Evolutionary conservation across 2,888 invertebrate species (phyloP).

Genomic region (Laspeyria flexula): DNA sequence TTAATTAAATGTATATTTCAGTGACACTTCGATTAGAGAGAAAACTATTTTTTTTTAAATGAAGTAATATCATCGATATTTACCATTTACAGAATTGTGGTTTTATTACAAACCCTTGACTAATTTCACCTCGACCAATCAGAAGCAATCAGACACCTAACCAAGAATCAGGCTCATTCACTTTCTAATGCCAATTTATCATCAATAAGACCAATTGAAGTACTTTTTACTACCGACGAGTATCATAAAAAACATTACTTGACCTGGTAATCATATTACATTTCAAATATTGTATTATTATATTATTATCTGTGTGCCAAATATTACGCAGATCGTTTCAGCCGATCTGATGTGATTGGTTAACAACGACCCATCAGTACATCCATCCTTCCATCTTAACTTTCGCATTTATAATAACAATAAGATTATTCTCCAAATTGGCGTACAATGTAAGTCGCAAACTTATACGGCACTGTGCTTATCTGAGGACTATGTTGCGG

Average conservation of each 20-base stretch:
- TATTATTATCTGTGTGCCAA: no score
- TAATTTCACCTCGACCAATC: not conserved
- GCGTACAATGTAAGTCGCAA: constrained; percentile 46
- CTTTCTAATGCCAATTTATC: constrained; percentile 21
- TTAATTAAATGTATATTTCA: no score
- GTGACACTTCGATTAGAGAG: no score
- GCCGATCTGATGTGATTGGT: no score
- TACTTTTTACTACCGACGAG: constrained; percentile 18
- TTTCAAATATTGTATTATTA: no score
- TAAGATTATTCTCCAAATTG: constrained; percentile 40
- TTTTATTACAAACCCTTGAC: not conserved
- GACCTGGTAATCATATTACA: constrained; percentile 27
- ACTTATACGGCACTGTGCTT: constrained; percentile 50
- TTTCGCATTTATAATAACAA: no score
- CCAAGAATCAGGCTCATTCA: constrained; percentile 1
- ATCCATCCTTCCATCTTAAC: no score
- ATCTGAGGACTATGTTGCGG: constrained; percentile 45
- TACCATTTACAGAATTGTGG: no score
- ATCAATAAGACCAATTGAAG: constrained; percentile 18
- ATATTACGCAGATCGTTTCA: no score
- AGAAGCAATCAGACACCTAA: not conserved
- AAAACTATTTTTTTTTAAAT: no score
- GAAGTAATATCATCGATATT: no score
- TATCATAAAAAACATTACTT: constrained; percentile 19
- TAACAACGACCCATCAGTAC: no score